Percentiles rank a stretch among this genome's conserved stretches.
Evolutionary conservation across 2,113 vertebrate species (phyloP).

Genomic region (Dasyurus viverrinus): DNA sequence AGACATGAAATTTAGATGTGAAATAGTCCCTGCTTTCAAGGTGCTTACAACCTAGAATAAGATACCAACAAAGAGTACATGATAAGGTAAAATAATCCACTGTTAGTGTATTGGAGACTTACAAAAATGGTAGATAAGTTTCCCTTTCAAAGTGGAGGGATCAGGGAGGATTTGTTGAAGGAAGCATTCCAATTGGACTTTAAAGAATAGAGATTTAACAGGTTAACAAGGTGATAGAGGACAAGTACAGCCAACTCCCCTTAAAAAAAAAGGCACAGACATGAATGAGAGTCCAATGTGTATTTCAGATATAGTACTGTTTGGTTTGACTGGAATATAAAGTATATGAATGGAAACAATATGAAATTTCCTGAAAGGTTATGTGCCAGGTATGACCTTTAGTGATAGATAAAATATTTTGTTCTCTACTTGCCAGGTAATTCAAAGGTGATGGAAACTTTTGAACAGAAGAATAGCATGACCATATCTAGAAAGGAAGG

Average conservation of each 20-base stretch:
- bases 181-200: not conserved
- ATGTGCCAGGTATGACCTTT: not conserved
- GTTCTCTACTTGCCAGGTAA: not conserved
- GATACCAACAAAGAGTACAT: not conserved
- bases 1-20: not conserved
- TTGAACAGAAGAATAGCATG: not conserved
- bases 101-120: not conserved
- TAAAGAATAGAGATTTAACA: not conserved
- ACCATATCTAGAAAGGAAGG: not conserved
- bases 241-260: not conserved
- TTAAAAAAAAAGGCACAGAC: not conserved
- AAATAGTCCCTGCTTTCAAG: not conserved
- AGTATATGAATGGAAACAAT: not conserved
- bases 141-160: not conserved
- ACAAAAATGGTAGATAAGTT: not conserved
- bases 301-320: not conserved
- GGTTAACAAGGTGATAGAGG: not conserved
- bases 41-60: not conserved
- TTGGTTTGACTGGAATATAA: not conserved
- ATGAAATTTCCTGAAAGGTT: not conserved
- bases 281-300: not conserved
- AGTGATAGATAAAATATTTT: not conserved
- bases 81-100: not conserved
- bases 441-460: not conserved
- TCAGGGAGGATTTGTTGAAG: not conserved